phyloP scores from a whole-genome alignment of 2,888 invertebrate species.

The Ichneumoninae sp. region DNA sequence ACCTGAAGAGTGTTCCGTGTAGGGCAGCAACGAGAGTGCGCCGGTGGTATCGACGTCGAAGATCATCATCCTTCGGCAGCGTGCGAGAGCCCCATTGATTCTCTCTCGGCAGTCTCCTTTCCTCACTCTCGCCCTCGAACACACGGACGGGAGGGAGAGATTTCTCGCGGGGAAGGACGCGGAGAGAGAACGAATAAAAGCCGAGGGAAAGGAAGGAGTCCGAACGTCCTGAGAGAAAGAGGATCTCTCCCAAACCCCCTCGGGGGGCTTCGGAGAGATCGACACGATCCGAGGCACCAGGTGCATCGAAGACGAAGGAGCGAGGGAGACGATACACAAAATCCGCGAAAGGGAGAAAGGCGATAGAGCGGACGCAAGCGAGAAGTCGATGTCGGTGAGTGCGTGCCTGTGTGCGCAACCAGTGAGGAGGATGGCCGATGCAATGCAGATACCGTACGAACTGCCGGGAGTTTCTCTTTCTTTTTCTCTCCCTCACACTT shows the following conservation, averaged over 20 bases:
- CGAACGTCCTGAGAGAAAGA: conserved; percentile 34
- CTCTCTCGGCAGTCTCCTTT: conserved; percentile 55
- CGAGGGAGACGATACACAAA: conserved; percentile 29
- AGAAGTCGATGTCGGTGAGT: conserved; percentile 23
- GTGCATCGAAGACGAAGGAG: conserved; percentile 67
- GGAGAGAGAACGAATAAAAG: conserved; percentile 34
- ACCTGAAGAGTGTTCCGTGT: conserved; percentile 3
- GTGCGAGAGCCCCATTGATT: conserved; percentile 65
- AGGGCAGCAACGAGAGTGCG: neutral
- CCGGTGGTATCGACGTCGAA: conserved; percentile 61
- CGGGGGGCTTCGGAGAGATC: conserved; percentile 52
- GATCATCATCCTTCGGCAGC: conserved; percentile 63
- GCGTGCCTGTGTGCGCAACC: neutral
- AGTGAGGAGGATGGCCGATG: conserved; percentile 77
- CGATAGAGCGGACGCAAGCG: conserved; percentile 37
- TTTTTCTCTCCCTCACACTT: neutral
- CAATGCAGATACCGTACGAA: conserved; percentile 74
- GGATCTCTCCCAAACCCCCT: conserved; percentile 29
- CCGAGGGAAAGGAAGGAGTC: conserved; percentile 26
- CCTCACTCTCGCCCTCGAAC: conserved; percentile 41
- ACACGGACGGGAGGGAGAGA: conserved; percentile 11
- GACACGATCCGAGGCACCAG: conserved; percentile 59
- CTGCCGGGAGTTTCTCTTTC: conserved; percentile 45
- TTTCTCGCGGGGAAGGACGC: conserved; percentile 6
- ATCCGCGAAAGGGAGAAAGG: conserved; percentile 16